A percentile compares a stretch with the other conserved stretches of the same genome.
phyloP scores from a whole-genome alignment of 1,140 invertebrate species.

The Orussus abietinus region DNA sequence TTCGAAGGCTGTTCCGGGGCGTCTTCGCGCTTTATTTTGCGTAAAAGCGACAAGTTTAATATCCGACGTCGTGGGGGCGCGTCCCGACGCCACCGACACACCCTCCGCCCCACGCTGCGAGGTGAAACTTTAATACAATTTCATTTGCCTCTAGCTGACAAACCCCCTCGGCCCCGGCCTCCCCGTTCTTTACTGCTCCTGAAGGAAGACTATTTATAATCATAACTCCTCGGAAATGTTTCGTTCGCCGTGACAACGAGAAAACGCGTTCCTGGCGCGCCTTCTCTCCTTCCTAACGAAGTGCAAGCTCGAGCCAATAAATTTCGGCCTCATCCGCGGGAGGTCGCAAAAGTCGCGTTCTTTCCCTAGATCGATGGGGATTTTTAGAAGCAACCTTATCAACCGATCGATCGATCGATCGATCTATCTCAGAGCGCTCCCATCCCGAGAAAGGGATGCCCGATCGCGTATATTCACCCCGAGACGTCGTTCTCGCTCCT shows the following conservation, averaged over 20 bases:
- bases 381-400: background rate
- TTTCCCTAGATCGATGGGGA: constrained; percentile 1
- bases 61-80: constrained; percentile 24
- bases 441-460: background rate
- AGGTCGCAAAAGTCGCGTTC: constrained; percentile 4
- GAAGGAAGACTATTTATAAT: constrained; percentile 41
- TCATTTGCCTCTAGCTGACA: constrained; percentile 46
- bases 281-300: constrained; percentile 12
- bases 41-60: constrained; percentile 49
- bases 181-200: constrained; percentile 27
- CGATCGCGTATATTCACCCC: background rate
- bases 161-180: constrained; percentile 26
- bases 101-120: constrained; percentile 19
- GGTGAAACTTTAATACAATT: constrained; percentile 49
- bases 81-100: constrained; percentile 23
- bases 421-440: too few relatives aligned
- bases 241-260: constrained; percentile 8
- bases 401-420: too few relatives aligned
- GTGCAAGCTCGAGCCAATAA: constrained; percentile 20
- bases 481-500: constrained; percentile 8
- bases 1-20: too few relatives aligned
- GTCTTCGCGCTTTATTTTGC: constrained; percentile 39
- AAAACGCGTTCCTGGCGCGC: constrained; percentile 13
- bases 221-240: constrained; percentile 30
- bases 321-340: constrained; percentile 17